A percentile compares a stretch with the other conserved stretches of the same genome.
phyloP scores from a whole-genome alignment of 2,888 invertebrate species.

The Octodonta nipae region DNA sequence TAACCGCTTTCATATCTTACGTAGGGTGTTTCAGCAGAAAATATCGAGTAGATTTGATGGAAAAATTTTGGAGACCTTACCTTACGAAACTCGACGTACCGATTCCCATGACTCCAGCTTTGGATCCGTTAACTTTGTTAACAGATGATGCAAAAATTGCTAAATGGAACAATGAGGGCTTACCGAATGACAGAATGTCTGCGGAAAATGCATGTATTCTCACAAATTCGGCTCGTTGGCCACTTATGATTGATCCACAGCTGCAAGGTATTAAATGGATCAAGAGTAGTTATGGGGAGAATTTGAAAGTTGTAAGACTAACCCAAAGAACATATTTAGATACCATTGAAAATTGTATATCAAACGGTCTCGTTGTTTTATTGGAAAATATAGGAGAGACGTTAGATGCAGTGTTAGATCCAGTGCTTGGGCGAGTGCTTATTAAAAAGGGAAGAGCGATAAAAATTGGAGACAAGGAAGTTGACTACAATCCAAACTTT shows the following conservation, averaged over 20 bases:
- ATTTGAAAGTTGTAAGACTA: constrained; percentile 61
- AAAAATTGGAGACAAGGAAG: constrained; percentile 83
- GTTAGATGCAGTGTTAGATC: constrained; percentile 82
- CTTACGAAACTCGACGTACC: constrained; percentile 53
- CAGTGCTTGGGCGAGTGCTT: constrained; percentile 72
- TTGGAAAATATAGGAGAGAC: constrained; percentile 83
- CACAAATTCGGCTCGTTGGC: constrained; percentile 81
- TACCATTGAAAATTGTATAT: constrained; percentile 51
- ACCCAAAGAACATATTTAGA: constrained; percentile 75
- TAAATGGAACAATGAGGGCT: constrained; percentile 85
- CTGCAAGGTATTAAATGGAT: constrained; percentile 85
- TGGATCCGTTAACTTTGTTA: constrained; percentile 73
- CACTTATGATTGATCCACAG: constrained; percentile 90
- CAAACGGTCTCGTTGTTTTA: constrained; percentile 61
- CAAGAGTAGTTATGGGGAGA: constrained; percentile 67
- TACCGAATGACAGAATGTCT: constrained; percentile 88
- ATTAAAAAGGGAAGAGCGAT: constrained; percentile 73
- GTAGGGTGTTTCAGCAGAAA: constrained; percentile 83
- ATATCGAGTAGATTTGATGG: constrained; percentile 65
- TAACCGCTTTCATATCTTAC: constrained; percentile 88
- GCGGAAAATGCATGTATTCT: constrained; percentile 88
- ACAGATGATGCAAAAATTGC: constrained; percentile 89
- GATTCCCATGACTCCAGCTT: constrained; percentile 64
- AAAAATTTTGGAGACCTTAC: constrained; percentile 68
- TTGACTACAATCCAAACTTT: constrained; percentile 74